Evolutionary conservation across 2,797 vertebrate species (phyloP).

Genomic region (Amblyraja radiata): DNA sequence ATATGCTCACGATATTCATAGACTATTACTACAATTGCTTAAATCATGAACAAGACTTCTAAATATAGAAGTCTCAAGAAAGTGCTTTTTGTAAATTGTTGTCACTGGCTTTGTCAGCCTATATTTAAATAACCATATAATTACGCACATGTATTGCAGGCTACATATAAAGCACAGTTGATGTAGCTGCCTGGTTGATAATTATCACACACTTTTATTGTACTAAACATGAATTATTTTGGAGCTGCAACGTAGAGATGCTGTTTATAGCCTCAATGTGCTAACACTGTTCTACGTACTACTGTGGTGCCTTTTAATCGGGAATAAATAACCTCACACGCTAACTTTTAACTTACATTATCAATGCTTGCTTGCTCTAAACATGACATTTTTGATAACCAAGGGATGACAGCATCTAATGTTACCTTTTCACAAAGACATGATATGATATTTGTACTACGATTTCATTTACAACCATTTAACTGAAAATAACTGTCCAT

Average conservation of each 20-base stretch:
- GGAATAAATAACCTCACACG: background rate
- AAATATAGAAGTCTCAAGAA: slow-evolving; percentile 21
- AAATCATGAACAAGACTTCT: background rate
- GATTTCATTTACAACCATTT: background rate
- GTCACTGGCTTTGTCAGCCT: slow-evolving; percentile 19
- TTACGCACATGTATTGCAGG: background rate
- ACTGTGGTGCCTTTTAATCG: background rate
- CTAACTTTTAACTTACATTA: background rate
- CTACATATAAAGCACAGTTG: background rate
- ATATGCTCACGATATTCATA: background rate
- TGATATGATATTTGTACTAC: background rate
- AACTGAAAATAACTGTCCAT: background rate
- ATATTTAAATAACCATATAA: slow-evolving; percentile 30
- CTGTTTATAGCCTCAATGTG: background rate
- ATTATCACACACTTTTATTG: background rate
- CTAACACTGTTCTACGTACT: background rate
- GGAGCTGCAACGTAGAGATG: background rate
- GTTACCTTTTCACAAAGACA: background rate
- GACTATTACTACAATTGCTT: background rate
- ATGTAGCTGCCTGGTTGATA: background rate
- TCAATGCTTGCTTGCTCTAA: background rate
- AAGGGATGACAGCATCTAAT: no score
- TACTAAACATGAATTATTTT: background rate
- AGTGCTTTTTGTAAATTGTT: background rate
- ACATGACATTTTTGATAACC: background rate